phyloP scores from a whole-genome alignment of 1,140 invertebrate genomes.

The Drosophila sechellia region DNA sequence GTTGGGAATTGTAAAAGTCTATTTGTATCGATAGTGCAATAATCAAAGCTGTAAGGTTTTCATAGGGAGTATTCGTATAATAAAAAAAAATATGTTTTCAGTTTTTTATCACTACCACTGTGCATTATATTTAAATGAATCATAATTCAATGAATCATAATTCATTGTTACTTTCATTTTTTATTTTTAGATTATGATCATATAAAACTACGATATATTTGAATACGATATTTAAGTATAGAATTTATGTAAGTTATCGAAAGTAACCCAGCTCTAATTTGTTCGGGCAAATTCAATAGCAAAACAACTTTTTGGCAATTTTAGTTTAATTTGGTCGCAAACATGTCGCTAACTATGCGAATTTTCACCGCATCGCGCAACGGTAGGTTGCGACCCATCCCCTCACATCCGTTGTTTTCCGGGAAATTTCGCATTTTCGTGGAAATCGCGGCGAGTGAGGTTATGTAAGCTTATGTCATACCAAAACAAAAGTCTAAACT shows the following conservation, averaged over 20 bases:
- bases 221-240: background rate
- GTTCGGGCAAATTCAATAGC: conserved; percentile 33
- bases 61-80: background rate
- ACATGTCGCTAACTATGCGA: conserved; percentile 74
- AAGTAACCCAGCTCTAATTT: conserved; percentile 6
- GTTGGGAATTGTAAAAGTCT: background rate
- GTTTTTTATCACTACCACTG: background rate
- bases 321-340: conserved; percentile 41
- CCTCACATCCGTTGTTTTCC: background rate
- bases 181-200: background rate
- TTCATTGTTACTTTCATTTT: too few relatives aligned
- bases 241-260: background rate
- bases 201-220: background rate
- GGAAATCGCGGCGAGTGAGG: conserved; percentile 44
- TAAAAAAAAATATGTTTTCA: background rate
- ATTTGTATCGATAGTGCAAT: background rate
- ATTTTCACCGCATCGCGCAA: conserved; percentile 71
- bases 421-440: conserved; percentile 1
- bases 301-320: conserved; percentile 31
- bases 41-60: background rate
- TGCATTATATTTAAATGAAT: background rate
- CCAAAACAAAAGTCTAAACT: conserved; percentile 53
- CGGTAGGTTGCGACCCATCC: conserved; percentile 52
- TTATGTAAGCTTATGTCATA: conserved; percentile 82
- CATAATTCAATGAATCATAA: too few relatives aligned